Conservation (phyloP, 2,797 vertebrate species). For the Xerus rutilus region DNA sequence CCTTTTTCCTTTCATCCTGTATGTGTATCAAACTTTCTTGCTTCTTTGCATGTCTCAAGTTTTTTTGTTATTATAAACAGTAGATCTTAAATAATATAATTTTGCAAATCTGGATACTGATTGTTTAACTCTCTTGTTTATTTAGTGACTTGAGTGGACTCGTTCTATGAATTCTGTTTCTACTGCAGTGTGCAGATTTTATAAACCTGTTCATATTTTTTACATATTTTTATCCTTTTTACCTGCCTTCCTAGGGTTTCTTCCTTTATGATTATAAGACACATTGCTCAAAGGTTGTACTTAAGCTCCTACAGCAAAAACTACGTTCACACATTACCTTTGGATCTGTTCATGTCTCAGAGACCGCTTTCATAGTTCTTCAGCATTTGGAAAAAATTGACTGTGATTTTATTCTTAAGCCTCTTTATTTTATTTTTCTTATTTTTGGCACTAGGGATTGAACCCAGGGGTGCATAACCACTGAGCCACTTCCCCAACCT, state of each 20-base stretch:
- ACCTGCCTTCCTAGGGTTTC: not conserved
- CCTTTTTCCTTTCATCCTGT: not conserved
- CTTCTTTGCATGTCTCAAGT: not conserved
- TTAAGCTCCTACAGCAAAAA: not conserved
- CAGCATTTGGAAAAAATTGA: not conserved
- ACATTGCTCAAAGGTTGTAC: not conserved
- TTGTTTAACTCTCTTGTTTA: not conserved
- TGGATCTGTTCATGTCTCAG: not conserved
- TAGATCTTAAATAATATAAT: not conserved
- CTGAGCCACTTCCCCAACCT: too few relatives aligned
- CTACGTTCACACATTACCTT: not conserved
- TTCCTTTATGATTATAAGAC: not conserved
- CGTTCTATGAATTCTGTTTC: not conserved
- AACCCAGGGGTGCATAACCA: too few relatives aligned
- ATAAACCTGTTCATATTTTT: not conserved
- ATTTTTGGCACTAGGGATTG: too few relatives aligned
- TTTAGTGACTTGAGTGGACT: not conserved
- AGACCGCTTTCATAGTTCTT: constrained; percentile 32
- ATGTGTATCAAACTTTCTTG: not conserved
- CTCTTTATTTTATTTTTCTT: too few relatives aligned
- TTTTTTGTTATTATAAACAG: not conserved
- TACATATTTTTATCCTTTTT: constrained; percentile 15
- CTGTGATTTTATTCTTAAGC: constrained; percentile 38
- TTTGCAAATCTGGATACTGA: not conserved
- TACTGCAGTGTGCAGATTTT: not conserved